phyloP scores from a whole-genome alignment of 2,113 vertebrate genomes.

The Ageneiosus marmoratus region DNA sequence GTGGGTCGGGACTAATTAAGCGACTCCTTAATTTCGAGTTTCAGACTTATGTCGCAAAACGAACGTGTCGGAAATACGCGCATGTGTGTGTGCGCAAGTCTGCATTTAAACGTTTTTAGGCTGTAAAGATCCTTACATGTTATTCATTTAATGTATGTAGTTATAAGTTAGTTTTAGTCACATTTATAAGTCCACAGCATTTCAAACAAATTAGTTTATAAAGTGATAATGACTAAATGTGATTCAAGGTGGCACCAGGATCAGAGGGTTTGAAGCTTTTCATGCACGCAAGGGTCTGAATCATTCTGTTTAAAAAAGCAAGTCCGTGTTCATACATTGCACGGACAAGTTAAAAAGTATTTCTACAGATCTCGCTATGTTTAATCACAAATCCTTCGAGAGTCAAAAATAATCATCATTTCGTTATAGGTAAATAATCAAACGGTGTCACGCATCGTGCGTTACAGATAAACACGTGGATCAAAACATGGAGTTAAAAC shows the following conservation, averaged over 20 bases:
- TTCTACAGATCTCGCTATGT: neutral
- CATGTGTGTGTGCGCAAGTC: neutral
- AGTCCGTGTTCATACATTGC: neutral
- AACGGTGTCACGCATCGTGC: too few species aligned
- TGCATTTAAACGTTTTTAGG: neutral
- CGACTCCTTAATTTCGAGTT: conserved; percentile 11
- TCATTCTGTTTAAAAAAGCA: neutral
- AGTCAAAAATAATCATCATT: neutral
- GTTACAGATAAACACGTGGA: neutral
- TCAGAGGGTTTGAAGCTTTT: neutral
- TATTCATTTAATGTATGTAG: neutral
- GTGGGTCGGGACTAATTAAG: conserved; percentile 39
- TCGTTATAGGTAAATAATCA: too few species aligned
- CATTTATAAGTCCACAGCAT: neutral
- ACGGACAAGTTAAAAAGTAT: neutral
- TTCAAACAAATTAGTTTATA: neutral
- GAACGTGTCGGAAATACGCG: neutral
- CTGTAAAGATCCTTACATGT: too few species aligned
- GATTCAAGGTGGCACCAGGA: too few species aligned
- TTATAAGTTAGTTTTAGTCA: neutral
- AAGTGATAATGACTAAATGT: neutral
- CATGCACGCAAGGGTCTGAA: neutral
- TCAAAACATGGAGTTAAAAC: neutral
- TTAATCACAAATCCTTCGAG: neutral
- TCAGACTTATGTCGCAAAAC: neutral